phyloP scores from a whole-genome alignment of 2,888 invertebrate species.

The Megastigmus dorsalis region DNA sequence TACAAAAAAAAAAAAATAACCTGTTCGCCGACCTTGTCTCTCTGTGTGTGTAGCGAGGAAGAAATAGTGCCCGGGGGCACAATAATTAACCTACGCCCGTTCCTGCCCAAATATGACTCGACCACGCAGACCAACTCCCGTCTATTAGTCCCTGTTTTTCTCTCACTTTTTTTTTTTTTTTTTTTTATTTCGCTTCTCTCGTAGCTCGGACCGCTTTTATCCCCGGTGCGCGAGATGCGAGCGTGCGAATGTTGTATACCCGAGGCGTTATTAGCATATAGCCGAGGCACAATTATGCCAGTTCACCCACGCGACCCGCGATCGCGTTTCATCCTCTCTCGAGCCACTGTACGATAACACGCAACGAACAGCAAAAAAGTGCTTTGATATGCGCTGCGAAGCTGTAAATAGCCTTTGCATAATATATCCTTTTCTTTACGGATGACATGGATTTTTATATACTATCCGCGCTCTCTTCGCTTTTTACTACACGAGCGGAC shows the following conservation, averaged over 20 bases:
- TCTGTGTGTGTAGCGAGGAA: background rate
- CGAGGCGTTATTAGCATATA: constrained; percentile 30
- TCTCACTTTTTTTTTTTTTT: background rate
- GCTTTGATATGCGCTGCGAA: too few species aligned
- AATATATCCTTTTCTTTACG: too few species aligned
- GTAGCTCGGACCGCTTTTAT: constrained; percentile 15
- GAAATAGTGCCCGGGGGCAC: constrained; percentile 31
- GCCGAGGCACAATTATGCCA: background rate
- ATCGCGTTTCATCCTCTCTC: too few species aligned
- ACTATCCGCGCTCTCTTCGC: too few species aligned
- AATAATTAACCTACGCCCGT: constrained; percentile 37
- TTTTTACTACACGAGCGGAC: too few species aligned
- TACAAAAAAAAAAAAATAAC: constrained; percentile 4
- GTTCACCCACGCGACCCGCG: constrained; percentile 13
- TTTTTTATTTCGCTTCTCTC: background rate
- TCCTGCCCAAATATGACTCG: constrained; percentile 46
- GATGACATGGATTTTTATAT: too few species aligned
- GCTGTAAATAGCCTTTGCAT: too few species aligned
- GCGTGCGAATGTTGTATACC: constrained; percentile 42
- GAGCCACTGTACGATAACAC: too few species aligned
- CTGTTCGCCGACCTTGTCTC: constrained; percentile 22
- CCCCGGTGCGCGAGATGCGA: too few species aligned
- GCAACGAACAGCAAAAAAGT: too few species aligned
- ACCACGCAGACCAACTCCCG: background rate
- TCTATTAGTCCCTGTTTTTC: too few species aligned